A percentile compares a stretch with the other conserved stretches of the same genome.
These are phyloP conservation scores for Keiferia lycopersicella DNA, from an alignment of 2,888 invertebrate genomes.

Conservation along the genomic window DNA sequence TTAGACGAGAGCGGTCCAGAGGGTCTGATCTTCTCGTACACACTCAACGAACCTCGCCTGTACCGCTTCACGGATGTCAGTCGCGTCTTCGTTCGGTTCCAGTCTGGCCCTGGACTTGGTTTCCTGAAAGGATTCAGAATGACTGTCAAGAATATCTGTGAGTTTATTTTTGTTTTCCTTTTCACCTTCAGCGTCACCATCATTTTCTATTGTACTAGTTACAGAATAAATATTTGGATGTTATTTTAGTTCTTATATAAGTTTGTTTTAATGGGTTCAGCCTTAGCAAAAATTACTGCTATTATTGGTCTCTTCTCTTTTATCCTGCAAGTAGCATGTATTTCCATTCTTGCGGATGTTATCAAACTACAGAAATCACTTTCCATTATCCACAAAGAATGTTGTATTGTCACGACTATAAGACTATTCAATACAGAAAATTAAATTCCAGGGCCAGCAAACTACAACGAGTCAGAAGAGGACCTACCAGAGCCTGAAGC, in stretches of 20 bases:
- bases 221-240: no score
- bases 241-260: no score
- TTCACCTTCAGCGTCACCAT: neutral
- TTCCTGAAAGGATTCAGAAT: conserved; percentile 56
- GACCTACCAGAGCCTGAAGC: conserved; percentile 48
- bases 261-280: no score
- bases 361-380: no score
- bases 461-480: conserved; percentile 27
- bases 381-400: no score
- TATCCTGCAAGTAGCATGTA: no score
- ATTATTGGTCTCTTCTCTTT: no score
- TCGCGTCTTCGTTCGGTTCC: conserved; percentile 63
- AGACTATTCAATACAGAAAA: no score
- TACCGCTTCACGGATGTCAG: conserved; percentile 64
- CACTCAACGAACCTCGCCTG: conserved; percentile 45
- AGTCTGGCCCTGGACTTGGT: conserved; percentile 42
- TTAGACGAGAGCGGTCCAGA: conserved; percentile 51
- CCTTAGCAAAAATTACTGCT: no score
- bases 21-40: conserved; percentile 63
- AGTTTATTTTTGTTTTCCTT: conserved; percentile 39
- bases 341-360: no score
- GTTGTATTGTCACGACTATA: no score
- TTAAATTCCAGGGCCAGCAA: conserved; percentile 11
- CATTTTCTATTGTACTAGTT: no score
- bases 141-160: conserved; percentile 61